Evolutionary conservation across 2,797 vertebrate species (phyloP).

Genomic region (Miichthys miiuy): DNA sequence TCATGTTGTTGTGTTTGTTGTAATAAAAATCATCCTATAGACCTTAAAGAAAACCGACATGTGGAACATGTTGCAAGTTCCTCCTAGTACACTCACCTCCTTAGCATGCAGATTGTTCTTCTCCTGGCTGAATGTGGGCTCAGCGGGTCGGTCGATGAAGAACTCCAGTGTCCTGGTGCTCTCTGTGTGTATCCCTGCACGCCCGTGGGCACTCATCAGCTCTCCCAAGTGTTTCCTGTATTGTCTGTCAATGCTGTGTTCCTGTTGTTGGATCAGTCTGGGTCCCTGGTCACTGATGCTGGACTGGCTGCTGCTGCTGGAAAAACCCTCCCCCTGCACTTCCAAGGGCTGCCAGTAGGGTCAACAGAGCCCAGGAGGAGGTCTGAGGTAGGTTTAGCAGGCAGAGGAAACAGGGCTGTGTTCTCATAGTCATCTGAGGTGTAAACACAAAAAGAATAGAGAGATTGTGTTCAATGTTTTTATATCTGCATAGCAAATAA

Average conservation of each 20-base stretch:
- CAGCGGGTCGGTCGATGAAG: constrained; percentile 56
- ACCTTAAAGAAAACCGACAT: not conserved
- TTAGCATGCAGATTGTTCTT: constrained; percentile 84
- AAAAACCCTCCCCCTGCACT: constrained; percentile 64
- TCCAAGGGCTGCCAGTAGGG: constrained; percentile 71
- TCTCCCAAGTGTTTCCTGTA: constrained; percentile 60
- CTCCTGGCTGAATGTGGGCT: constrained; percentile 69
- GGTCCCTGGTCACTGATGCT: constrained; percentile 51
- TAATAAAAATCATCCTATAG: too few relatives aligned
- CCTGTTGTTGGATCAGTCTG: constrained; percentile 77
- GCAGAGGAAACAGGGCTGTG: constrained; percentile 44
- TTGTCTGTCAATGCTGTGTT: constrained; percentile 50
- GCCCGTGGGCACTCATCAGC: constrained; percentile 3
- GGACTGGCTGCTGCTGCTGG: constrained; percentile 74
- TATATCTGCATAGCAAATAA: not conserved
- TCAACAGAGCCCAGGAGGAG: constrained; percentile 67
- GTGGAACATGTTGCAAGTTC: not conserved
- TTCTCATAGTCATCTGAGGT: constrained; percentile 69
- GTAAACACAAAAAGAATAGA: not conserved
- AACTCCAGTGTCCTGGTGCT: constrained; percentile 69
- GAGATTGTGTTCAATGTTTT: not conserved
- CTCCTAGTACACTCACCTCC: constrained; percentile 47
- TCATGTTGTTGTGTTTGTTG: too few relatives aligned
- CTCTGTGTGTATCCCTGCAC: constrained; percentile 42
- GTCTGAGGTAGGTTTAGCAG: constrained; percentile 15